Percentiles rank a stretch among this genome's conserved stretches.
Evolutionary conservation across 2,113 vertebrate genomes (phyloP).

Genomic region (Pseudois nayaur): DNA sequence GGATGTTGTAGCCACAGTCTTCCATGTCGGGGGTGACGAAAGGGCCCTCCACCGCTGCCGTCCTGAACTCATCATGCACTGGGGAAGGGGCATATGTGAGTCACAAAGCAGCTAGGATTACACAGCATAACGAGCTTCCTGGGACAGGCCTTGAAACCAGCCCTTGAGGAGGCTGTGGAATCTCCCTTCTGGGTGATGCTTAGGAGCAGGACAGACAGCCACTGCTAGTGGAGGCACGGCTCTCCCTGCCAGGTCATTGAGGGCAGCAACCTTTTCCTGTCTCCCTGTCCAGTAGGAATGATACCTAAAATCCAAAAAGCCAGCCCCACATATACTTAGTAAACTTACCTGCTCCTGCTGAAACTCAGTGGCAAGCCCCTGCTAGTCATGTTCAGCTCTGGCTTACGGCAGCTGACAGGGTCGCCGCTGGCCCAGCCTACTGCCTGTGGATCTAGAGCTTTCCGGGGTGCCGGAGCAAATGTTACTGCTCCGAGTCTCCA

Average conservation of each 20-base stretch:
- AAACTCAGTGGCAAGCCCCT: neutral
- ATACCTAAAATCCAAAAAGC: neutral
- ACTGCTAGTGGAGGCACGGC: neutral
- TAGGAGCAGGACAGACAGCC: neutral
- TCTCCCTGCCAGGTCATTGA: neutral
- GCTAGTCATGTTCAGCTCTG: neutral
- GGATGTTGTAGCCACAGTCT: constrained; percentile 99
- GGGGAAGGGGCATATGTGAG: neutral
- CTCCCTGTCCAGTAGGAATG: neutral
- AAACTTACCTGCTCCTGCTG: neutral
- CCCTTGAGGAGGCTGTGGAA: neutral
- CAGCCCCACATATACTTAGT: neutral
- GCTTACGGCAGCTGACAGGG: neutral
- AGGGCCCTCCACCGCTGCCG: constrained; percentile 90
- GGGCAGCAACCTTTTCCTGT: neutral
- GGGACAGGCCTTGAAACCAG: neutral
- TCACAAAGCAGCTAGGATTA: neutral
- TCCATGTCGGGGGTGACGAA: constrained; percentile 91
- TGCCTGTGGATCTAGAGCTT: neutral
- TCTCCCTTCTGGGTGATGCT: neutral
- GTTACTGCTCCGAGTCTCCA: neutral
- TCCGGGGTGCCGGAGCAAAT: neutral
- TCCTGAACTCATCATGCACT: constrained; percentile 96
- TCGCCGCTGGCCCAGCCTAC: neutral
- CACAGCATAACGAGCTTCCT: neutral